phyloP scores from a whole-genome alignment of 2,113 vertebrate genomes.

The Gracilinanus agilis region DNA sequence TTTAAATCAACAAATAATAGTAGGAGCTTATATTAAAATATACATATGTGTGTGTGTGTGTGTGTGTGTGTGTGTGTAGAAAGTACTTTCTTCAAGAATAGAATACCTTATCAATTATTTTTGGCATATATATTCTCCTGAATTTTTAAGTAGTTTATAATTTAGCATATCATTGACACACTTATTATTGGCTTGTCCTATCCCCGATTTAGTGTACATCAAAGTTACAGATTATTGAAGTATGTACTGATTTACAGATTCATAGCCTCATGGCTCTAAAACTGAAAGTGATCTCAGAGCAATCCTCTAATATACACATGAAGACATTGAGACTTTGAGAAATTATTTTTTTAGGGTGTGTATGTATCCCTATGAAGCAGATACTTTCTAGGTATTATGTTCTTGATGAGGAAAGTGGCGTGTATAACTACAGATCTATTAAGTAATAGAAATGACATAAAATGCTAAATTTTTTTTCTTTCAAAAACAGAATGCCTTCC shows the following conservation, averaged over 20 bases:
- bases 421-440: neutral
- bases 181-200: neutral
- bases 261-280: neutral
- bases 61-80: neutral
- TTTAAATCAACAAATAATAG: neutral
- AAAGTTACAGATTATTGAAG: neutral
- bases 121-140: neutral
- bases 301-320: neutral
- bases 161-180: neutral
- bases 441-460: neutral
- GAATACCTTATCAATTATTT: neutral
- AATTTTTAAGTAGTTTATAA: neutral
- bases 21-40: neutral
- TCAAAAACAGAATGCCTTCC: neutral
- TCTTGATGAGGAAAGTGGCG: neutral
- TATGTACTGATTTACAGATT: neutral
- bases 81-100: neutral
- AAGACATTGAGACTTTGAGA: neutral
- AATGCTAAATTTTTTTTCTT: neutral
- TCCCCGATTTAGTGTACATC: neutral
- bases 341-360: neutral
- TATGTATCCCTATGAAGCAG: neutral
- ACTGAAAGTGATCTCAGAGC: neutral
- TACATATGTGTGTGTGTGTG: no score
- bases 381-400: neutral